Evolutionary conservation across 2,797 vertebrate genomes (phyloP), one percentile per base, ranked within the genome.

Genomic region (Vespertilio murinus): DNA sequence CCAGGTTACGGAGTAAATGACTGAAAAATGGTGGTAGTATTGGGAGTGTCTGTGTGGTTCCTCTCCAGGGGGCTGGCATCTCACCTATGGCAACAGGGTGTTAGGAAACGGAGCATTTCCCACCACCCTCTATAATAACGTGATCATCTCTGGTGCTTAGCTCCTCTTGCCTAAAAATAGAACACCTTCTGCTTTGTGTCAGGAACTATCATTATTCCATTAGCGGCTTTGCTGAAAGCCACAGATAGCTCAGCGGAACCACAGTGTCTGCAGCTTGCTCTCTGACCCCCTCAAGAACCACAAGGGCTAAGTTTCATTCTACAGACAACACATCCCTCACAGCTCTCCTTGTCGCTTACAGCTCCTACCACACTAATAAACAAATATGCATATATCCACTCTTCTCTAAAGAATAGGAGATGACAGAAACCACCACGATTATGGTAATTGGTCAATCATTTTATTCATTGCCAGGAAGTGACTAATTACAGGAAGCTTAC

Each of bases 121-220:
- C 78, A 77, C 73, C 90, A 97, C 95, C 95, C 97, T 96, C 87
- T 65, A 93, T 97, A 54, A 93, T 79, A 87, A 70, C 47, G 71
- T 93, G 94, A 97, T 96, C 89, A 77, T 96, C 85, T 73, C 64
- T 93, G 71, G 97, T 71, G 10, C 30, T 64, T 90, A 95, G 88
- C 92, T 97, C 65, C 56, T 47, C 22, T 82, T 83, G 30, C 1
- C 96, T 97, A 97, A 98, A 98, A 98, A 97, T 97, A 98, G 97
- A 97, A 95, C 22, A 90, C 94, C 95, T 97, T 97, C 97, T 98
- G 98, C 91, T 96, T 95, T 96, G 61, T 96, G 97, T 95, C 96
- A 98, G 90, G 86, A 97, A 59, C 81, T 95, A 80, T 96, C 91
- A 71, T 95, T 94, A 95, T 71, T 49, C 94, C 59, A 70, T 95